phyloP scores from a whole-genome alignment of 2,888 invertebrate genomes.

The Adelphocoris suturalis region DNA sequence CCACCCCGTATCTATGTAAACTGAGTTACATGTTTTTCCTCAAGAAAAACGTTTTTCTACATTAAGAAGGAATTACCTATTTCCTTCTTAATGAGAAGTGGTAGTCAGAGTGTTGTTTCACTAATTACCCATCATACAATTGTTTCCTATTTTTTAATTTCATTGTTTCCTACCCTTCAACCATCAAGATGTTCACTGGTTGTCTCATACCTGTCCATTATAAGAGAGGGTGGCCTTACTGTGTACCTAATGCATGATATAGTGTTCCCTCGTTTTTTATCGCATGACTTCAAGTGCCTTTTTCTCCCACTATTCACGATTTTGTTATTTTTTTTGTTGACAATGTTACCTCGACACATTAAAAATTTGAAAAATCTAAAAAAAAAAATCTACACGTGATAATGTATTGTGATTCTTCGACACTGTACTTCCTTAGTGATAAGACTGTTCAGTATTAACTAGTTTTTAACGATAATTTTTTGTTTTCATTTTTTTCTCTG shows the following conservation, averaged over 20 bases:
- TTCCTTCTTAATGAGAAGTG: too few relatives aligned
- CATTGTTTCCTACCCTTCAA: not conserved
- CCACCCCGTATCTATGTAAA: too few relatives aligned
- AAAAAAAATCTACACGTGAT: slow-evolving; percentile 59
- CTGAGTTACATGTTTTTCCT: too few relatives aligned
- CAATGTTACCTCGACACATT: slow-evolving; percentile 48
- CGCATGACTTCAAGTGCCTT: slow-evolving; percentile 51
- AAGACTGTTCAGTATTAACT: slow-evolving; percentile 70
- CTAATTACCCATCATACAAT: too few relatives aligned
- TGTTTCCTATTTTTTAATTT: too few relatives aligned
- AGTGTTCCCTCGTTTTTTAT: slow-evolving; percentile 34
- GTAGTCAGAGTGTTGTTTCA: too few relatives aligned
- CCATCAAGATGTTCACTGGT: slow-evolving; percentile 4
- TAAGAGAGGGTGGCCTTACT: slow-evolving; percentile 47
- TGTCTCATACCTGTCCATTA: slow-evolving; percentile 1
- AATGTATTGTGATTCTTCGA: slow-evolving; percentile 62
- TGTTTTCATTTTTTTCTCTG: not conserved
- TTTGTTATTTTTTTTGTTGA: slow-evolving; percentile 1
- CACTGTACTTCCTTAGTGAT: slow-evolving; percentile 69
- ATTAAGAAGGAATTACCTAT: too few relatives aligned
- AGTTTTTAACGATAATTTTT: slow-evolving; percentile 14
- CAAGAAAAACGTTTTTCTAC: too few relatives aligned
- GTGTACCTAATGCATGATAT: slow-evolving; percentile 42
- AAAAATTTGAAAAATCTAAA: slow-evolving; percentile 15
- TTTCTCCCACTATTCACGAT: slow-evolving; percentile 22